Evolutionary conservation across 2,113 vertebrate species (phyloP), one percentile per base, ranked within the genome.

Genomic region (Rousettus leschenaultii): DNA sequence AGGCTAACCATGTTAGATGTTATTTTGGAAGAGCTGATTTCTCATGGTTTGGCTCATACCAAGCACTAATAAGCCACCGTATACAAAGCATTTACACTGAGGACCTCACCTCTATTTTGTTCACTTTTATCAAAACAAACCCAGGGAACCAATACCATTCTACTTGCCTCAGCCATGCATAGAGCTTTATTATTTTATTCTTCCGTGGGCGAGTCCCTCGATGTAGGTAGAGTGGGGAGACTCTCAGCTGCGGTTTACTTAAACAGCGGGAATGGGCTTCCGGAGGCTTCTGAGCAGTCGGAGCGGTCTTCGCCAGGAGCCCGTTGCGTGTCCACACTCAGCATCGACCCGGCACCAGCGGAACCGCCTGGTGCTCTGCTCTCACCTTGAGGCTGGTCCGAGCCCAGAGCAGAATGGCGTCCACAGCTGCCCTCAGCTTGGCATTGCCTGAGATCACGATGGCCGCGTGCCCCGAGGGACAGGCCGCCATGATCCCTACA

Each of bases 391-490:
- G 40, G 13, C 33, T 48, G 33, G 77, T 94, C 78, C 91, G 84
- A 63, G 53, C 57, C 80, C 85, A 82, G 35, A n/a, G 33, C 0
- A 96, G 71, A 71, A 84, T 35, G 7, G 33, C 33, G 30, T 38
- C 35, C 63, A 71, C 1, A 6, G 80, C 79, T 16, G 48, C 78
- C 61, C 83, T 95, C 93, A 98, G 57, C 79, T 96, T 98, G 51
- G 77, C 38, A 71, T 95, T 98, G 73, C 95, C 24, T 6, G 95
- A 88, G 86, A 97, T 95, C 63, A 98, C 77, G 74, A 97, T 18
- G 7, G 70, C 45, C 3, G 93, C 83, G 0, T 97, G 96, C 24
- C 84, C 95, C 0, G 86, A 90, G 33, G 97, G 93, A 33, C 95
- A 97, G 3, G 87, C 89, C 26, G 96, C 91, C 95, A 96, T 85